Evolutionary conservation across 2,797 vertebrate genomes (phyloP), one percentile per base, ranked within the genome.

Genomic region (Enteromius radiatus): DNA sequence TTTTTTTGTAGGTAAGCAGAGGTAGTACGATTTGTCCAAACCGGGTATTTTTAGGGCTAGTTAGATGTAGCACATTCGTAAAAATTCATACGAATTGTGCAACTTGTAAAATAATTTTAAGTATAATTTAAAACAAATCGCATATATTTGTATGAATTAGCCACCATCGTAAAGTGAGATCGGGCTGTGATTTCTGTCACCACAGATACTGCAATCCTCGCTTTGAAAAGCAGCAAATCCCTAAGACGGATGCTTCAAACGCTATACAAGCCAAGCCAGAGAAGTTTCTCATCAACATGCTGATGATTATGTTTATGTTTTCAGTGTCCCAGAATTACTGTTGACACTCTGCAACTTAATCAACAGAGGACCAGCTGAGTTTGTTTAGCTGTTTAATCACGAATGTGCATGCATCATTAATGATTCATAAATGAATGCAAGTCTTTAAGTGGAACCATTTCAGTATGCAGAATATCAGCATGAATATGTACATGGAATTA

Each of bases 341-440:
- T 81, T 88, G 88, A 87, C 84, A 83, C 68, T 84, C 78, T 47
- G 81, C 80, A 85, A 77, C 84, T 88, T 89, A 85, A 84, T 88
- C 87, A 88, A 78, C 85, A 76, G 83, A 65, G 81, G 84, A 84
- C 81, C 80, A 80, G 84, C 78, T 84, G 65, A 79, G 81, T 83
- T 84, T 86, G 78, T 77, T 69, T 74, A 74, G 80, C 74, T 69
- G 67, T 75, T 86, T 88, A 88, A 87, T 89, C 87, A 88, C 54
- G 56, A 67, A 70, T 75, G 78, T 11, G 43, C 73, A 86, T 89
- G 84, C 74, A 86, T 88, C 83, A 86, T 86, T 86, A 85, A 86
- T 87, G 81, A 86, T 76, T 78, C 49, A 80, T 73, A 67, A 79
- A 73, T n/a, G 17, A 36, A 71, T 26, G 49, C 54, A 45, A 36